These are phyloP conservation scores for Bombus fervidus DNA, from an alignment of 1,140 invertebrate genomes.

Conservation along the genomic window DNA sequence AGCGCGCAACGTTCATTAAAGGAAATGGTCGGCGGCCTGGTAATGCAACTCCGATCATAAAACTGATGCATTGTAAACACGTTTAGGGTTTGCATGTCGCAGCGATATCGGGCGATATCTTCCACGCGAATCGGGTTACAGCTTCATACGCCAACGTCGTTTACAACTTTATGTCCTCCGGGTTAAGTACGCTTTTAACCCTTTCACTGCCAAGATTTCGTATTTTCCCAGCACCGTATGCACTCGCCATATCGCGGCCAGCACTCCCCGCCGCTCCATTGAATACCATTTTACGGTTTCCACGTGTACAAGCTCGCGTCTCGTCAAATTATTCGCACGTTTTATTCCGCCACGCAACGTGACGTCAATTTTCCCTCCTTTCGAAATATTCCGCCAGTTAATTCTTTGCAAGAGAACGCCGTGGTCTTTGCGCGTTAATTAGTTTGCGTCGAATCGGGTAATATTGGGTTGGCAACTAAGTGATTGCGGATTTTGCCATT, in stretches of 20 bases:
- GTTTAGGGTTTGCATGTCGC: not conserved
- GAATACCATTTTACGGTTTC: not conserved
- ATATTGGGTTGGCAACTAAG: too few relatives aligned
- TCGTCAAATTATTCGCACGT: not conserved
- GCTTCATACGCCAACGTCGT: not conserved
- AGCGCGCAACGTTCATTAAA: constrained; percentile 63
- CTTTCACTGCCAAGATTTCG: constrained; percentile 18
- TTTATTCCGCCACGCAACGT: not conserved
- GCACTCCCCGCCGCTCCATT: not conserved
- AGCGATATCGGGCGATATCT: not conserved
- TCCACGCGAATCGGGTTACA: not conserved
- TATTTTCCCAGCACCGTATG: not conserved
- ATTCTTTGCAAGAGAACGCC: not conserved
- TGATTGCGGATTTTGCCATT: too few relatives aligned
- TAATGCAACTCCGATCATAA: constrained; percentile 43
- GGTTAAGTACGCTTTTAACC: constrained; percentile 38
- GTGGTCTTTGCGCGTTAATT: too few relatives aligned
- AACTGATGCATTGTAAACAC: constrained; percentile 54
- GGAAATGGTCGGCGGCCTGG: constrained; percentile 42
- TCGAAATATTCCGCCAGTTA: not conserved
- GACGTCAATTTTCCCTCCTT: not conserved
- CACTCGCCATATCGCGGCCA: not conserved
- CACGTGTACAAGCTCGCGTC: not conserved
- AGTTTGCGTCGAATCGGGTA: too few relatives aligned
- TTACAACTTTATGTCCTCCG: constrained; percentile 14